phyloP scores from a whole-genome alignment of 2,113 vertebrate species.

The Merops nubicus region DNA sequence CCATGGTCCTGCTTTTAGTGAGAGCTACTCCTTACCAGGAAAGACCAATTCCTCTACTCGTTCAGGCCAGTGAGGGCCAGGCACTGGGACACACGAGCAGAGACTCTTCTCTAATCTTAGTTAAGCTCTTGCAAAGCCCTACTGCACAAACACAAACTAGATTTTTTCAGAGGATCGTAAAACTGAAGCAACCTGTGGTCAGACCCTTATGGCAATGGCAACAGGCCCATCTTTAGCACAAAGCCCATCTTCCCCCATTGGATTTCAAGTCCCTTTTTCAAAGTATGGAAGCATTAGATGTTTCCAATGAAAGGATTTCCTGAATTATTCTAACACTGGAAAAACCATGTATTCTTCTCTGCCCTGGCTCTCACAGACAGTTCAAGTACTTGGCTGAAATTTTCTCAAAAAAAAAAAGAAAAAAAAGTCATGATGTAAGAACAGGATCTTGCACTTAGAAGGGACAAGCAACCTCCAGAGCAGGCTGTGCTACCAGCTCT shows the following conservation, averaged over 20 bases:
- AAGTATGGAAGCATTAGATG: neutral
- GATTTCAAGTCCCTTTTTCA: neutral
- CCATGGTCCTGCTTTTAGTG: neutral
- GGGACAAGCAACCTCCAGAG: conserved; percentile 3
- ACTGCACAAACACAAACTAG: neutral
- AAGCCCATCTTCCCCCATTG: neutral
- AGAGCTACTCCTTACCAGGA: neutral
- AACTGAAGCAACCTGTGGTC: neutral
- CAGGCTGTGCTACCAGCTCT: conserved; percentile 27
- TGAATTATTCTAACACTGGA: conserved; percentile 27
- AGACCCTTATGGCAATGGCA: neutral
- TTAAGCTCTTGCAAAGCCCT: conserved; percentile 31
- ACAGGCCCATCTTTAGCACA: neutral
- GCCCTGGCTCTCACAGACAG: neutral
- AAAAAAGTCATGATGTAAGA: neutral
- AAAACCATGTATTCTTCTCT: neutral
- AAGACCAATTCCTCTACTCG: neutral
- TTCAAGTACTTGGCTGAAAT: neutral
- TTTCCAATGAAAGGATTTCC: conserved; percentile 51
- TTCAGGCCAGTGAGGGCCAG: neutral
- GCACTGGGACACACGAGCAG: neutral
- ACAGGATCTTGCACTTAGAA: neutral
- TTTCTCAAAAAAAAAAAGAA: neutral
- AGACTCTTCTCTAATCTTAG: conserved; percentile 7
- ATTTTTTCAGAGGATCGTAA: neutral